Base-by-base conservation (phyloP, 2,888 invertebrate genomes). In the Drosophila nr. fundita region DNA sequence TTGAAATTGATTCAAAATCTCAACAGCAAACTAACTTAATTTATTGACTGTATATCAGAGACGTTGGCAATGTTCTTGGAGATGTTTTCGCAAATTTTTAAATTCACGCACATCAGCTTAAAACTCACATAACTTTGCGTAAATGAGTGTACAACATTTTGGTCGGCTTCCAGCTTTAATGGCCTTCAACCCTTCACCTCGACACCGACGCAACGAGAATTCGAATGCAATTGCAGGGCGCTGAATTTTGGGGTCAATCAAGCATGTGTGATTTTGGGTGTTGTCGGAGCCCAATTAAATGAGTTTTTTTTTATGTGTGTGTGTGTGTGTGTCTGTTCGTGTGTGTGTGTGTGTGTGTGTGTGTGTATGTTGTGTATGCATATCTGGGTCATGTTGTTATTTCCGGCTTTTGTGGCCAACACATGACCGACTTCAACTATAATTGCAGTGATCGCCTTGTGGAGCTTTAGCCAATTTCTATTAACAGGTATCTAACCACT, bases 311-410 rank as follows among this genome's bases (percentile, higher is more conserved):
- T n/a, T n/a, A n/a, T n/a, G n/a, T n/a, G n/a, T n/a, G n/a, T n/a
- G n/a, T n/a, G n/a, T n/a, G 21, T 34, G 24, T 52, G 32, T 55
- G 54, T 54, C 29, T 66, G 53, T 62, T 63, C 0, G 13, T 34
- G 34, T n/a, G 10, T 68, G 78, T 21, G n/a, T 64, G 24, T 24
- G 52, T 27, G 42, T 27, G 45, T 53, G 48, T 60, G 54, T 54
- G 24, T 52, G 49, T 67, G 50, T 45, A 36, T 36, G 29, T 11
- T 45, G 34, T 65, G 40, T 63, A 61, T 68, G 73, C 66, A 76
- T 86, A 85, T 86, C 80, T 88, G 55, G 88, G 88, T 88, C 88
- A 88, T 76, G 73, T 76, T 83, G 76, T 78, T 88, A 86, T 85
- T 88, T 85, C 88, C 88, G 86, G 88, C 73, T 82, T 71, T 86